Evolutionary conservation across 92 coral and sea anemone species (phyloP).

Genomic region (Epizoanthus scotinus): DNA sequence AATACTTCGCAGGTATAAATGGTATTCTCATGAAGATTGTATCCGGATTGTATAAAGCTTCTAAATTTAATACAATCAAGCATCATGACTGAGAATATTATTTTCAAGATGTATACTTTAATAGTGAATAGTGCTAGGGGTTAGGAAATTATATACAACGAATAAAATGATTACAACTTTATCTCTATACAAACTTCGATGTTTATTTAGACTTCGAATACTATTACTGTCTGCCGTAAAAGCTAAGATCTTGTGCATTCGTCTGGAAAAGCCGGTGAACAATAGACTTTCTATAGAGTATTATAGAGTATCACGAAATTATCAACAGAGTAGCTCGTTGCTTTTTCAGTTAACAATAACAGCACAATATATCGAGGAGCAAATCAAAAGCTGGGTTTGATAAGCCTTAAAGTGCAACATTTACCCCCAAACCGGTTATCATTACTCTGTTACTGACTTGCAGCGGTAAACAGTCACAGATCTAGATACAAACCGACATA

Average conservation of each 20-base stretch:
- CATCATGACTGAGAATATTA: no score
- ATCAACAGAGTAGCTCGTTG: neutral
- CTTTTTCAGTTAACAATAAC: constrained; percentile 3
- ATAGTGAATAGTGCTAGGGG: no score
- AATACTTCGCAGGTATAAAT: no score
- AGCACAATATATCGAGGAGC: neutral
- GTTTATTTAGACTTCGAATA: constrained; percentile 21
- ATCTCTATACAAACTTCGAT: neutral
- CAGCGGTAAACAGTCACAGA: constrained; percentile 16
- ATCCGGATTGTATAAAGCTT: no score
- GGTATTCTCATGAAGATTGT: no score
- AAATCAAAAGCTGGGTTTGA: neutral
- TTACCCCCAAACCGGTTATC: constrained; percentile 10
- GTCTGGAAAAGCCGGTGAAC: constrained; percentile 36
- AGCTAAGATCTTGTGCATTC: constrained; percentile 10
- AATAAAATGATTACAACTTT: constrained; percentile 11
- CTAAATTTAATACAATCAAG: no score
- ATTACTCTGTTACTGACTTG: neutral
- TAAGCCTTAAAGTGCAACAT: neutral
- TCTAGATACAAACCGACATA: constrained; percentile 11
- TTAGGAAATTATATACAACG: neutral
- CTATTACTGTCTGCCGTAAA: constrained; percentile 1
- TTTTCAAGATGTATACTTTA: no score
- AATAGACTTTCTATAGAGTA: no score
- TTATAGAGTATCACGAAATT: neutral